Conservation (phyloP, 2,888 invertebrate genomes). For the Drosophila fungiperda region DNA sequence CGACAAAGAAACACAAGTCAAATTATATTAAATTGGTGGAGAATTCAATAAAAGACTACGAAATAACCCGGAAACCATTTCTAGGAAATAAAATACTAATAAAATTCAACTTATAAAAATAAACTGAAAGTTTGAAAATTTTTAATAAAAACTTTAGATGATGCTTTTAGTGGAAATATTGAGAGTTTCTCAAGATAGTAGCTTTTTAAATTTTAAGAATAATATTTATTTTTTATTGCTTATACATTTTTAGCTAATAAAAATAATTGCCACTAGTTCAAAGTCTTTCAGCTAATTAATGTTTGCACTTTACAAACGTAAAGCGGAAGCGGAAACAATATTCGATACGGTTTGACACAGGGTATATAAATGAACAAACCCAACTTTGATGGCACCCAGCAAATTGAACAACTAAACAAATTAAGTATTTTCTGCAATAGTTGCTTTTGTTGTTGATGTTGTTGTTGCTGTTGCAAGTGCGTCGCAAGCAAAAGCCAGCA, state of each 20-base stretch:
- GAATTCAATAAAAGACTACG: neutral
- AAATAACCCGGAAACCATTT: constrained; percentile 24
- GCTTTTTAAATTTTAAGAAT: neutral
- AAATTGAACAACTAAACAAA: constrained; percentile 63
- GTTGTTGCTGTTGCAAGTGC: constrained; percentile 45
- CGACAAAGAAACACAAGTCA: constrained; percentile 51
- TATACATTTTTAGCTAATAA: neutral
- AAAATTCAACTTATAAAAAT: neutral
- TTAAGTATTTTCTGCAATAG: constrained; percentile 40
- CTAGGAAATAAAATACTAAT: neutral
- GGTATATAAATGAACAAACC: constrained; percentile 49
- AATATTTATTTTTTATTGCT: too few species aligned
- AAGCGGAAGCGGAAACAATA: neutral
- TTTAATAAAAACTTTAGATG: too few species aligned
- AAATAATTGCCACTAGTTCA: neutral
- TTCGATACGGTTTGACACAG: constrained; percentile 8
- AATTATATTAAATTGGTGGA: constrained; percentile 3
- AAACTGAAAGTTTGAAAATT: too few species aligned
- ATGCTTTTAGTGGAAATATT: neutral
- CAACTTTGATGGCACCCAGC: constrained; percentile 27
- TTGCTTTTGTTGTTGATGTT: constrained; percentile 18
- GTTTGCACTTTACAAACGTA: neutral
- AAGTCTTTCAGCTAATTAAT: neutral
- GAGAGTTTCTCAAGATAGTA: neutral
- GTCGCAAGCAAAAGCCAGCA: constrained; percentile 36